A percentile compares a stretch with the other conserved stretches of the same genome.
These are phyloP conservation scores for Euthynnus affinis DNA, from an alignment of 2,797 vertebrate genomes.

Conservation along the genomic window DNA sequence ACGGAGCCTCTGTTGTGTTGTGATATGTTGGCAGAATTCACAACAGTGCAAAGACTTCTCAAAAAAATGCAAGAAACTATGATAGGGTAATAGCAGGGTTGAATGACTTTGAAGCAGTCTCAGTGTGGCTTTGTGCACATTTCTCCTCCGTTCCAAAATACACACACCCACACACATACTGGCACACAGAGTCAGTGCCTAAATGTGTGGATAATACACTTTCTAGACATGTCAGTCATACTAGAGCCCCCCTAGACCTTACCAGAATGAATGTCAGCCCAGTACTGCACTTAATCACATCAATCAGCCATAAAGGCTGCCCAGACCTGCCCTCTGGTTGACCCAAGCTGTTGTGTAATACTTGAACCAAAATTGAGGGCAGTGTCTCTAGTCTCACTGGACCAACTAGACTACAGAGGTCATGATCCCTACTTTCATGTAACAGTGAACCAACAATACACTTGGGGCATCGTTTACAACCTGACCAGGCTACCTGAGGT, in stretches of 20 bases:
- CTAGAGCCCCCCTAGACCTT: slow-evolving; percentile 16
- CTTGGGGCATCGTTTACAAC: slow-evolving; percentile 33
- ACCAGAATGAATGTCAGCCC: slow-evolving; percentile 47
- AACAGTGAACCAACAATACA: slow-evolving; percentile 56
- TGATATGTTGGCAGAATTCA: slow-evolving; percentile 39
- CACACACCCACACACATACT: slow-evolving; percentile 9
- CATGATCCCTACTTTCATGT: slow-evolving; percentile 63
- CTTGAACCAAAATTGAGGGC: slow-evolving; percentile 72
- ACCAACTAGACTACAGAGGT: slow-evolving; percentile 64
- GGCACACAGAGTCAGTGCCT: not conserved
- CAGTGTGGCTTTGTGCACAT: slow-evolving; percentile 6
- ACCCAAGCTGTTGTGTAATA: slow-evolving; percentile 79
- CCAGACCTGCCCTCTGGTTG: slow-evolving; percentile 73
- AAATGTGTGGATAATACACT: slow-evolving; percentile 21
- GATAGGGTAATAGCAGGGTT: slow-evolving; percentile 11
- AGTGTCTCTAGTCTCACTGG: slow-evolving; percentile 66
- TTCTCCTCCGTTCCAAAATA: not conserved
- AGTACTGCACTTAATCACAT: slow-evolving; percentile 55
- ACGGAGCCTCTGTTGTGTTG: slow-evolving; percentile 39
- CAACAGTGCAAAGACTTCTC: slow-evolving; percentile 5
- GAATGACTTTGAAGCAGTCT: slow-evolving; percentile 34
- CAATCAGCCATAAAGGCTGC: slow-evolving; percentile 57
- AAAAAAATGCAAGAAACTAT: slow-evolving; percentile 17
- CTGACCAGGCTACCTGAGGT: slow-evolving; percentile 42
- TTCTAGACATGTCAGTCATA: slow-evolving; percentile 38